Percentiles rank a stretch among this genome's conserved stretches.
Evolutionary conservation across 2,113 vertebrate genomes (phyloP).

Genomic region (Eulacestoma nigropectus): DNA sequence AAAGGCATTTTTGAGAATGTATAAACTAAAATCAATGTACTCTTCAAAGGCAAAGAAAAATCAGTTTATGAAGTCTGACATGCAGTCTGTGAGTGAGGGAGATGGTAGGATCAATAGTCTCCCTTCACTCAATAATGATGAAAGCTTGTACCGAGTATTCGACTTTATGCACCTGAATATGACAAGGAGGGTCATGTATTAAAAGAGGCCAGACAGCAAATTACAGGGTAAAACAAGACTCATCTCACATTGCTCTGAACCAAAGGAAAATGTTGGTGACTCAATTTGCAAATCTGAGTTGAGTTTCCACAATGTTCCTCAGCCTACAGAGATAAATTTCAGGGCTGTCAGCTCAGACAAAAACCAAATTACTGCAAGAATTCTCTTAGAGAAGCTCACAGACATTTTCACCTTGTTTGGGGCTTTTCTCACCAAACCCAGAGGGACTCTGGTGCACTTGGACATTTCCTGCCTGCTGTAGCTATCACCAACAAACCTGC

Average conservation of each 20-base stretch:
- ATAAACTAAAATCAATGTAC: constrained; percentile 65
- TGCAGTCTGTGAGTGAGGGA: background rate
- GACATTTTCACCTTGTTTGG: background rate
- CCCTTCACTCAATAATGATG: background rate
- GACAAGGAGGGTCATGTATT: background rate
- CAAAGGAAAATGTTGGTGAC: background rate
- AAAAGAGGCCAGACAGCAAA: background rate
- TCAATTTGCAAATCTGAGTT: background rate
- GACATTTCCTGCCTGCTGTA: background rate
- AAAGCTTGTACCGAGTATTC: background rate
- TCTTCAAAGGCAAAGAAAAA: constrained; percentile 60
- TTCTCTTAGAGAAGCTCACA: background rate
- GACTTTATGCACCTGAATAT: background rate
- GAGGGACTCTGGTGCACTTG: background rate
- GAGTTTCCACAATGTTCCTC: background rate
- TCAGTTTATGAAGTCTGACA: constrained; percentile 38
- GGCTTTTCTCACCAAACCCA: background rate
- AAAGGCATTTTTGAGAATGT: background rate
- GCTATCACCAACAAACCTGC: background rate
- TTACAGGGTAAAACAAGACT: background rate
- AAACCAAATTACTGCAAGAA: background rate
- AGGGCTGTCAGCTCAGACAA: background rate
- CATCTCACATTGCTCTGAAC: background rate
- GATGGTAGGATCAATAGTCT: constrained; percentile 24
- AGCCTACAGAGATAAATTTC: background rate